A percentile compares a stretch with the other conserved stretches of the same genome.
These are phyloP conservation scores for Loxodonta africana DNA, from an alignment of 2,113 vertebrate species.

Conservation along the genomic window DNA sequence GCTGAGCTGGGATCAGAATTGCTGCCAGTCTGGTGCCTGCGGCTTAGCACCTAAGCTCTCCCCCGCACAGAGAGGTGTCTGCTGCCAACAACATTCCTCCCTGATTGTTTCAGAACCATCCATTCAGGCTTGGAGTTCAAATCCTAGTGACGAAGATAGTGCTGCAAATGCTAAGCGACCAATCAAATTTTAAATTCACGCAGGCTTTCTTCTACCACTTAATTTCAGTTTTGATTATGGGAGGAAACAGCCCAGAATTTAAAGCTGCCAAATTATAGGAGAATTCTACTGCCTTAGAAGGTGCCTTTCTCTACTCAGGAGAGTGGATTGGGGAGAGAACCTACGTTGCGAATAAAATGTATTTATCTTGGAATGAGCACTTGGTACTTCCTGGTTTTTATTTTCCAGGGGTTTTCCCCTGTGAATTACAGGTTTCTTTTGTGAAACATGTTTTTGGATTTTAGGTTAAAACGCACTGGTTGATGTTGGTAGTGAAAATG, in stretches of 20 bases:
- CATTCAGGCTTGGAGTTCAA: not conserved
- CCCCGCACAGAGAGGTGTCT: rapidly evolving
- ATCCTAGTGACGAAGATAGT: not conserved
- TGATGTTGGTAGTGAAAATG: not conserved
- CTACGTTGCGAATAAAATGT: not conserved
- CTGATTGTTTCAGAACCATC: not conserved
- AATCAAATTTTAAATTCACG: not conserved
- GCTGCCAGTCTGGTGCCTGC: not conserved
- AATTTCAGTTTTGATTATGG: constrained; percentile 20
- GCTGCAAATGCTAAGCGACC: not conserved
- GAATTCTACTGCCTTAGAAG: not conserved
- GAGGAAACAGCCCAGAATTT: not conserved
- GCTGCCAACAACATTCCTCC: not conserved
- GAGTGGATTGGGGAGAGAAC: not conserved
- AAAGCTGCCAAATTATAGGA: not conserved
- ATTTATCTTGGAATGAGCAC: not conserved
- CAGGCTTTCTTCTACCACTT: not conserved
- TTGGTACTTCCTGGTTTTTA: not conserved
- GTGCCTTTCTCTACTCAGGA: not conserved
- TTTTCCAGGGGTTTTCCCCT: not conserved
- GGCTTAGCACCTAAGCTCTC: not conserved
- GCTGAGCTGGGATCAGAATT: not conserved
- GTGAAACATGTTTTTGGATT: not conserved
- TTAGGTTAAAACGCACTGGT: not conserved
- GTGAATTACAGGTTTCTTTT: constrained; percentile 19